These are phyloP conservation scores for Eulacestoma nigropectus DNA, from an alignment of 2,113 vertebrate species.

Conservation along the genomic window DNA sequence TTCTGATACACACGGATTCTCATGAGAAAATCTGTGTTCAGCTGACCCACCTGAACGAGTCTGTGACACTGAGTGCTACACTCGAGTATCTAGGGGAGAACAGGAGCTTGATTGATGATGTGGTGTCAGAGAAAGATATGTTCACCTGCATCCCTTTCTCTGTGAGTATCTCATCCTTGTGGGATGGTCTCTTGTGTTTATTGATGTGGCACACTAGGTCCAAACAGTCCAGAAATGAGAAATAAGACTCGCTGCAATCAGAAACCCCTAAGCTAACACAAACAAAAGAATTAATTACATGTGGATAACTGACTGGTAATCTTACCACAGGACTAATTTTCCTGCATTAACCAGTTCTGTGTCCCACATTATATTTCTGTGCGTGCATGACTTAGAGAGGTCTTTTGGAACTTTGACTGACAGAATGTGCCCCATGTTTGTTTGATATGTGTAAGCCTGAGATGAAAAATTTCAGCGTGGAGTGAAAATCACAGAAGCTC, in stretches of 20 bases:
- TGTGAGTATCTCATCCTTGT: slow-evolving; percentile 13
- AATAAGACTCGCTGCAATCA: neutral
- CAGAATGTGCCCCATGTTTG: neutral
- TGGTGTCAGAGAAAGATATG: neutral
- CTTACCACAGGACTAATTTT: neutral
- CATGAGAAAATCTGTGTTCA: slow-evolving; percentile 62
- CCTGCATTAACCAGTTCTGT: neutral
- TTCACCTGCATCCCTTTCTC: slow-evolving; percentile 46
- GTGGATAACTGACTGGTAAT: neutral
- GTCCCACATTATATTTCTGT: neutral
- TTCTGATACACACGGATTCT: neutral
- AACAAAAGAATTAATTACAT: neutral
- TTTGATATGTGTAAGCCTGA: neutral
- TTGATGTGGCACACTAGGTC: neutral
- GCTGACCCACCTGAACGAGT: slow-evolving; percentile 70
- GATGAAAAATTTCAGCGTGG: neutral
- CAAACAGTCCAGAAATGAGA: neutral
- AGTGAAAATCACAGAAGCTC: neutral
- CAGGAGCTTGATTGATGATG: slow-evolving; percentile 46
- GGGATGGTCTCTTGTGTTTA: neutral
- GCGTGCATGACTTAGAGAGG: neutral
- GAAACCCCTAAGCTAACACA: neutral
- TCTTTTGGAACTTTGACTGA: neutral
- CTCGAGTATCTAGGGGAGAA: slow-evolving; percentile 50
- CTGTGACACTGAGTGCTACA: slow-evolving; percentile 37